Base-by-base conservation (phyloP, 1,140 invertebrate species). In the Achroia grisella region DNA sequence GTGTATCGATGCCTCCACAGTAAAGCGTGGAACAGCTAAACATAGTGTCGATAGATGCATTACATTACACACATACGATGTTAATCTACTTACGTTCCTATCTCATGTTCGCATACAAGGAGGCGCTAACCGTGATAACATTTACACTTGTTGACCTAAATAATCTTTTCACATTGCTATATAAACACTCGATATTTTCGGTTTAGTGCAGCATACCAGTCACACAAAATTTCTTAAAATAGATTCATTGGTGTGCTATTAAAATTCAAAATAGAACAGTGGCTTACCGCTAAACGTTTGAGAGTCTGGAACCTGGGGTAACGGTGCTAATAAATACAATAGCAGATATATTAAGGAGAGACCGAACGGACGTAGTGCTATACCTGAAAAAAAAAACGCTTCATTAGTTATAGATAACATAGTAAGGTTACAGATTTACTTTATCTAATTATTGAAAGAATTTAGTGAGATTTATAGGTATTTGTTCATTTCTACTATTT, bases 261-360 rank as follows among this genome's bases (percentile, higher is more conserved):
- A 15, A 28, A 31, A 48, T 27, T 29, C 17, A 23, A 23, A 23
- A 23, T 23, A 10, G 35, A 27, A 48, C 32, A 31, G 14, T 13
- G 45, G 52, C 76, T 84, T 82, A 91, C 90, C 91, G 80, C 85
- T 88, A 85, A 95, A 92, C 45, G 91, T 92, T 56, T 85, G 86
- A 34, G 83, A 57, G 50, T 91, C 92, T 37, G 95, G 95, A 36
- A 94, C 88, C 28, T 91, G 91, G 11, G 95, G 88, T 44, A 96
- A 89, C 17, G 95, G 95, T 52, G 91, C 90, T 65, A 93, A 89
- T 36, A 97, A 88, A 75, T 95, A 89, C 55, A 97, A 88, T 14
- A 93, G 80, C 28, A 96, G 86, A 80, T 98, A 98, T 52, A 96
- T 74, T 30, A 94, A 87, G 9, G 96, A 97, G 40, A 97, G 86